Percentiles rank a stretch among this genome's conserved stretches.
Evolutionary conservation across 2,113 vertebrate genomes (phyloP).

Genomic region (Mus musculus): DNA sequence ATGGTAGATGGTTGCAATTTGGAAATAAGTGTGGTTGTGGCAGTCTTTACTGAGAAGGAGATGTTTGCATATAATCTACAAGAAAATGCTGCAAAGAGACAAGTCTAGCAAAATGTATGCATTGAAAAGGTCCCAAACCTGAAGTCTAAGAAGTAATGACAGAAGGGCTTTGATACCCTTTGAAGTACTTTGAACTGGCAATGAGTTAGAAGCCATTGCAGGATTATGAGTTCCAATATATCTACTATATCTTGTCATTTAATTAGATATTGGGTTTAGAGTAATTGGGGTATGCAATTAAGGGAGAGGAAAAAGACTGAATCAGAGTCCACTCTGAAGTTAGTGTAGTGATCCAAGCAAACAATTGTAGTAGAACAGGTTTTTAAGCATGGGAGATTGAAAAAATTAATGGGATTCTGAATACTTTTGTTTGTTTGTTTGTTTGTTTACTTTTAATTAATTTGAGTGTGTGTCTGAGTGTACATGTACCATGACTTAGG

Average conservation of each 20-base stretch:
- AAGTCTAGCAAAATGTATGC: background rate
- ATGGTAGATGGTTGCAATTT: background rate
- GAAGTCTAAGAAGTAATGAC: background rate
- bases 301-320: background rate
- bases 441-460: background rate
- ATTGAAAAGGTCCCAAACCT: background rate
- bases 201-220: background rate
- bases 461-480: background rate
- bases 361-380: background rate
- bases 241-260: background rate
- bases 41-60: background rate
- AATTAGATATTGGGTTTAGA: background rate
- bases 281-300: background rate
- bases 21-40: too few species aligned
- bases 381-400: background rate
- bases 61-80: background rate
- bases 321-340: background rate
- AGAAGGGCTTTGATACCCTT: background rate
- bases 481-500: background rate
- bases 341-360: background rate
- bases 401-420: conserved; percentile 10
- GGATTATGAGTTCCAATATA: background rate
- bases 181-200: background rate
- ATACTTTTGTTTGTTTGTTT: background rate
- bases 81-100: background rate